Evolutionary conservation across 2,888 invertebrate species (phyloP).

Genomic region (Lithophane ornitopus): DNA sequence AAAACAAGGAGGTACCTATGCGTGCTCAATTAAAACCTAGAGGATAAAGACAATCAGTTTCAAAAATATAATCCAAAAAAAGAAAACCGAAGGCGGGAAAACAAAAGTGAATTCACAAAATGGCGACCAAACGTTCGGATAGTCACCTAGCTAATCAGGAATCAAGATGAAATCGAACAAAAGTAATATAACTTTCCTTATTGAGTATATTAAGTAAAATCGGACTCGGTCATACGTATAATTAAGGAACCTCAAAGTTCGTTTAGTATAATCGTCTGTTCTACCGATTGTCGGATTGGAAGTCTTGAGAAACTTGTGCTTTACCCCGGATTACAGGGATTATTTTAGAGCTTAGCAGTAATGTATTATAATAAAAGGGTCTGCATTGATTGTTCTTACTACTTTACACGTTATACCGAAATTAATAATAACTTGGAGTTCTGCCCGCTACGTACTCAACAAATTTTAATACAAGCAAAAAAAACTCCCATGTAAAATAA

Average conservation of each 20-base stretch:
- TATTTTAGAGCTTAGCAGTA: slow-evolving; percentile 5
- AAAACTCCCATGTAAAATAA: slow-evolving; percentile 2
- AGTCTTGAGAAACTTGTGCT: slow-evolving; percentile 21
- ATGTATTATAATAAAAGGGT: slow-evolving; percentile 12
- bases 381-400: background rate
- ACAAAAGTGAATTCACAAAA: slow-evolving; percentile 65
- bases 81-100: slow-evolving; percentile 11
- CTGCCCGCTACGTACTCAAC: background rate
- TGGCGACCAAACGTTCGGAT: slow-evolving; percentile 68
- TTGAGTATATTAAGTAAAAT: slow-evolving; percentile 81
- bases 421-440: background rate
- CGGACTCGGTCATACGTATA: slow-evolving; percentile 82
- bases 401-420: too few relatives aligned
- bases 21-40: background rate
- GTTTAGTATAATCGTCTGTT: slow-evolving; percentile 58
- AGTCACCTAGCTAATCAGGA: slow-evolving; percentile 75
- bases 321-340: background rate
- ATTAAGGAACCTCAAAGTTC: slow-evolving; percentile 73
- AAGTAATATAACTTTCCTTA: slow-evolving; percentile 88
- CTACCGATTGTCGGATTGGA: slow-evolving; percentile 43
- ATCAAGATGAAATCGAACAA: slow-evolving; percentile 81
- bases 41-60: background rate
- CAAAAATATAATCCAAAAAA: slow-evolving; percentile 3
- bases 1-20: too few relatives aligned
- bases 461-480: slow-evolving; percentile 11